A percentile compares a stretch with the other conserved stretches of the same genome.
Evolutionary conservation across 2,113 vertebrate genomes (phyloP).

Genomic region (Podocnemis expansa): DNA sequence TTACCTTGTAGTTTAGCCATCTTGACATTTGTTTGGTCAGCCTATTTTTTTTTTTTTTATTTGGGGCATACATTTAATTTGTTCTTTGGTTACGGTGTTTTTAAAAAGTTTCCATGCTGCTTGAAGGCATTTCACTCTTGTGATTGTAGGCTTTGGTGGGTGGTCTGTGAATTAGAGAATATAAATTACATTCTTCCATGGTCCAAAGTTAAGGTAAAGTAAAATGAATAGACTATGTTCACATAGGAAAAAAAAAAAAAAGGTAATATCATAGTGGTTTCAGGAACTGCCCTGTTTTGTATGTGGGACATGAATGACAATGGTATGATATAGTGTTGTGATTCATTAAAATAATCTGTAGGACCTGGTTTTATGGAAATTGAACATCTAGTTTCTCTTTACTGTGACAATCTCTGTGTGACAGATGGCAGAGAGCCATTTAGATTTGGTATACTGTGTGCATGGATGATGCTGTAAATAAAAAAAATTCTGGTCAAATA

Average conservation of each 20-base stretch:
- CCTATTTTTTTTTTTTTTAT: background rate
- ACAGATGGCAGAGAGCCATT: accelerated
- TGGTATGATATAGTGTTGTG: background rate
- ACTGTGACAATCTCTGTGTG: background rate
- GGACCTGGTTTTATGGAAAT: background rate
- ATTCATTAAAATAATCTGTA: background rate
- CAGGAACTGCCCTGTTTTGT: background rate
- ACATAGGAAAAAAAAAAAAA: background rate
- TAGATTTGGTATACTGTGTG: background rate
- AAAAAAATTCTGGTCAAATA: background rate
- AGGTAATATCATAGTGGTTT: background rate
- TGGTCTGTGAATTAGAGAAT: background rate
- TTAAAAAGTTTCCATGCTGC: background rate
- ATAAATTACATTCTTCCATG: background rate
- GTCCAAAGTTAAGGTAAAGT: background rate
- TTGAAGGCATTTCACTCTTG: background rate
- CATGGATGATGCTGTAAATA: background rate
- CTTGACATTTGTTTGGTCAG: background rate
- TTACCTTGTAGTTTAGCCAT: too few relatives aligned
- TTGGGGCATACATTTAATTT: background rate
- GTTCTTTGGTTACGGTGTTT: background rate
- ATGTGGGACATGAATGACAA: background rate
- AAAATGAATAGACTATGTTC: background rate
- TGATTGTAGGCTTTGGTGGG: background rate
- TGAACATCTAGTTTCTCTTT: background rate